phyloP scores from a whole-genome alignment of 2,888 invertebrate species.

The Drosophila lacicola region DNA sequence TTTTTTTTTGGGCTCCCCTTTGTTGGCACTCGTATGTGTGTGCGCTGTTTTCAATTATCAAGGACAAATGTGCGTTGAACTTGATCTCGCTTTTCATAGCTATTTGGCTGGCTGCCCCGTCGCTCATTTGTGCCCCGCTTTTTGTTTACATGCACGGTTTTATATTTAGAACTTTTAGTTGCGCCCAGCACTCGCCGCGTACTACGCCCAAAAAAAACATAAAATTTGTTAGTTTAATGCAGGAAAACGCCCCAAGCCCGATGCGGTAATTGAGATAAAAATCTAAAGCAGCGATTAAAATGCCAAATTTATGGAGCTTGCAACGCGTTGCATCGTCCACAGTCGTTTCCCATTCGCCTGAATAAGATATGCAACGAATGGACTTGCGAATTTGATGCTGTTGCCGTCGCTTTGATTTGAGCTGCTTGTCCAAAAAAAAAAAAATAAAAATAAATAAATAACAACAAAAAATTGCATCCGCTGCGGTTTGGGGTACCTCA shows the following conservation, averaged over 20 bases:
- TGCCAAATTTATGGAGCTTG: constrained; percentile 65
- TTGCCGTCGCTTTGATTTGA: constrained; percentile 65
- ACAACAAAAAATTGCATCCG: constrained; percentile 52
- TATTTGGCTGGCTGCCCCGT: constrained; percentile 15
- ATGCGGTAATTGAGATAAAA: constrained; percentile 63
- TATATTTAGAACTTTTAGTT: constrained; percentile 61
- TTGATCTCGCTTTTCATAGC: constrained; percentile 79
- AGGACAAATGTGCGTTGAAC: constrained; percentile 81
- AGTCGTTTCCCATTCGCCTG: constrained; percentile 4
- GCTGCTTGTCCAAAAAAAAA: constrained; percentile 62
- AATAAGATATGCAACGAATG: constrained; percentile 64
- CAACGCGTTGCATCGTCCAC: constrained; percentile 9
- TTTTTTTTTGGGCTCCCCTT: constrained; percentile 68
- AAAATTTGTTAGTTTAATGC: constrained; percentile 74
- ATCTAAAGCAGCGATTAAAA: constrained; percentile 64
- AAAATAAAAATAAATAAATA: not conserved
- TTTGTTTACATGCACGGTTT: constrained; percentile 62
- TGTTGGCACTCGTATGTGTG: constrained; percentile 22
- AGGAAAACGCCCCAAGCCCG: constrained; percentile 12
- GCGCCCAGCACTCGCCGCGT: constrained; percentile 34
- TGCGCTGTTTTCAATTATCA: constrained; percentile 71
- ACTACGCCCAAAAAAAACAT: constrained; percentile 38
- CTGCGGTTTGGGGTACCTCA: constrained; percentile 34
- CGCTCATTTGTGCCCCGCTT: constrained; percentile 35
- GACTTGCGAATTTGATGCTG: constrained; percentile 54